Evolutionary conservation across 2,113 vertebrate genomes (phyloP), one percentile per base, ranked within the genome.

Genomic region (Rhinolophus ferrumequinum): DNA sequence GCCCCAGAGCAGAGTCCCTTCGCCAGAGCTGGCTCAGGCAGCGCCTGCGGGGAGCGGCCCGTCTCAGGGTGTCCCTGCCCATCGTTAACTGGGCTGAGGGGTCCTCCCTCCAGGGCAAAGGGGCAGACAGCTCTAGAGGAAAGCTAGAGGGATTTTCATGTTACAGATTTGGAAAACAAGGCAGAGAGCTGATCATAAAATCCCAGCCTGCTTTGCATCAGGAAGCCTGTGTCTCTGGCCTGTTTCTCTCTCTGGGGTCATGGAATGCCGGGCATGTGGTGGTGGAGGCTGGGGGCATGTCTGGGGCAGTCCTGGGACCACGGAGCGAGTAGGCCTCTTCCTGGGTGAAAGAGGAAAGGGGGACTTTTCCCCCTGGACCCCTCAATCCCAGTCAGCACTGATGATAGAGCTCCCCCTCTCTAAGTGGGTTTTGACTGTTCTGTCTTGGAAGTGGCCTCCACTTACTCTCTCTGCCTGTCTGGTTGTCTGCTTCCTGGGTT

Each of bases 391-490:
- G 70, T 44, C 38, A 10, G 30, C 19, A 1, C 16, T 47, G 54
- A 80, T 24, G 73, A 52, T 28, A 60, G n/a, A 72, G 11, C 4
- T 12, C 0, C 0, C n/a, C 0, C 12, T 18, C 52, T 60, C 66
- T 7, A 10, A 14, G 4, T 30, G 30, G n/a, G 18, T 3, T 56
- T 35, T 22, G 21, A 12, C 19, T 52, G 21, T 38, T 14, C 41
- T 35, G 5, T 5, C 56, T 81, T 62, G 28, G 3, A 21, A 21
- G 77, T 4, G 62, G 50, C 47, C 12, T 54, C 24, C 1, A 5
- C 0, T 15, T 1, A 0, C 14, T 28, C 87, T 6, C 0, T 21
- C 47, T 5, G 5, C 12, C 33, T 5, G 5, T 8, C 33, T 24
- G 10, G 9, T 8, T 66, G 44, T 33, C 35, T n/a, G 8, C 35